Conservation (phyloP, 1,140 invertebrate genomes). For the Ips typographus region DNA sequence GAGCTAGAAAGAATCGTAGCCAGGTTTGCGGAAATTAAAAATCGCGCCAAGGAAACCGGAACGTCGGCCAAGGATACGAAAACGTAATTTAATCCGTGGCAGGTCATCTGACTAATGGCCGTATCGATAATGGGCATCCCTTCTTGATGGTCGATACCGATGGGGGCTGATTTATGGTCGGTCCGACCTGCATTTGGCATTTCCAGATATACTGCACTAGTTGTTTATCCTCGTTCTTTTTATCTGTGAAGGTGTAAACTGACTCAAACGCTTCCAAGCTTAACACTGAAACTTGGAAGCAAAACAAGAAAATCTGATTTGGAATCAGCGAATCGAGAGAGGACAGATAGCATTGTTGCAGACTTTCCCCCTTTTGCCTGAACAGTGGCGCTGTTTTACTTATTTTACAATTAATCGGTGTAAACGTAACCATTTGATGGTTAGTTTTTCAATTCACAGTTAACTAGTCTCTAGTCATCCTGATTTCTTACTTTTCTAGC, state of each 20-base stretch:
- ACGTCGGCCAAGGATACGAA: slow-evolving; percentile 19
- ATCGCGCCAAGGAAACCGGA: slow-evolving; percentile 28
- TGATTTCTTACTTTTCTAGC: too few relatives aligned
- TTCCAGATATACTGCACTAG: slow-evolving; percentile 30
- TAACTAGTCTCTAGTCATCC: too few relatives aligned
- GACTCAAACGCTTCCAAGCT: background rate
- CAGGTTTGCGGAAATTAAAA: slow-evolving; percentile 23
- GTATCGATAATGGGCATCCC: slow-evolving; percentile 31
- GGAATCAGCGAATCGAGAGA: slow-evolving; percentile 20
- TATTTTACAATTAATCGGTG: too few relatives aligned
- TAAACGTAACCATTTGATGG: too few relatives aligned
- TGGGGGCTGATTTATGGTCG: slow-evolving; percentile 29
- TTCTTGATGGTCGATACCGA: slow-evolving; percentile 8
- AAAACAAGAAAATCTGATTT: slow-evolving; percentile 30
- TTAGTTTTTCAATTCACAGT: too few relatives aligned
- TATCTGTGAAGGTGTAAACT: background rate
- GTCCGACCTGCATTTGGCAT: slow-evolving; percentile 34
- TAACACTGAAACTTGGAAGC: slow-evolving; percentile 16
- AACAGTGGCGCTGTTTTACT: background rate
- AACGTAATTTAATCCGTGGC: slow-evolving; percentile 36
- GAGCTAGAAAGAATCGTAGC: too few relatives aligned
- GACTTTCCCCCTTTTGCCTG: slow-evolving; percentile 19
- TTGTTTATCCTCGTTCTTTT: slow-evolving; percentile 30
- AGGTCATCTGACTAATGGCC: slow-evolving; percentile 37
- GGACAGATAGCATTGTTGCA: slow-evolving; percentile 29